Conservation (phyloP, 1,140 invertebrate species). For the Brachionus rubens region DNA sequence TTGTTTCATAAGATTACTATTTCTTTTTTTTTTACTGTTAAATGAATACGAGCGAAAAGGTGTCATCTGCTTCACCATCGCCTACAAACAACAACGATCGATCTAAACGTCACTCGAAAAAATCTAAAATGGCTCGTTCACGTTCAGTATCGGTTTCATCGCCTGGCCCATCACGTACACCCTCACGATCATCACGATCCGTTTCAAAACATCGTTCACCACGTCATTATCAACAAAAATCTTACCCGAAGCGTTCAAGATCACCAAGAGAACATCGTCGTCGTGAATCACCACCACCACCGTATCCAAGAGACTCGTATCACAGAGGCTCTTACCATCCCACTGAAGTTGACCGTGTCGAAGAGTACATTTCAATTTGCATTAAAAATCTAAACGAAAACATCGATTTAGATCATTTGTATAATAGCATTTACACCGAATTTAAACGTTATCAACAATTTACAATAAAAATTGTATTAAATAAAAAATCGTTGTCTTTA, state of each 20-base stretch:
- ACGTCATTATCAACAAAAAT: neutral
- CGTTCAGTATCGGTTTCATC: neutral
- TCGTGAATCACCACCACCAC: neutral
- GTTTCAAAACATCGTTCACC: neutral
- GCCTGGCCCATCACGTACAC: too few species aligned
- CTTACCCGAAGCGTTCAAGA: neutral
- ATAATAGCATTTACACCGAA: conserved; percentile 11
- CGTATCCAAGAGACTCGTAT: neutral
- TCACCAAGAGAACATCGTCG: neutral
- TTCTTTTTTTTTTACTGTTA: too few species aligned
- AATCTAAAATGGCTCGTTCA: too few species aligned
- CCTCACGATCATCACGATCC: neutral
- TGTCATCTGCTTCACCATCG: conserved; percentile 19
- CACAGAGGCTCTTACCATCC: neutral
- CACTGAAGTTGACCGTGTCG: neutral
- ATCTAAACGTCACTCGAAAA: neutral
- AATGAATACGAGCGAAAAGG: conserved; percentile 28
- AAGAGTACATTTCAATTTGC: conserved; percentile 31
- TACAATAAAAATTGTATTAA: conserved; percentile 38
- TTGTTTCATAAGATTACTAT: neutral
- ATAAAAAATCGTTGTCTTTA: conserved; percentile 14
- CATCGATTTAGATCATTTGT: conserved; percentile 1
- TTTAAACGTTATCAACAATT: conserved; percentile 31
- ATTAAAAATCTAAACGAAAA: conserved; percentile 45
- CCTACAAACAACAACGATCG: neutral